Base-by-base conservation (phyloP, 2,888 invertebrate species). In the Philonicus albiceps region DNA sequence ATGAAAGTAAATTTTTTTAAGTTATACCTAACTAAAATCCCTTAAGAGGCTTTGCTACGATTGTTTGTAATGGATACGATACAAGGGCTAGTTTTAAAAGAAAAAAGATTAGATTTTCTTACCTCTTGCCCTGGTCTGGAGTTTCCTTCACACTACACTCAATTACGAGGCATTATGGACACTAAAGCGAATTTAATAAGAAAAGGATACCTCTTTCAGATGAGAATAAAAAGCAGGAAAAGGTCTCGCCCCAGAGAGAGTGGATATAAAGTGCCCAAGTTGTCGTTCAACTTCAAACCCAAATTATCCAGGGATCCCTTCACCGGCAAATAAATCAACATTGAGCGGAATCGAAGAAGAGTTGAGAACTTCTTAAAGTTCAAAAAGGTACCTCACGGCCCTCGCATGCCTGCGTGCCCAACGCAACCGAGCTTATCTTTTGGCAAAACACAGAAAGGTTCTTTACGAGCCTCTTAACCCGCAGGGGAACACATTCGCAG, bases 401-500 rank as follows among this genome's bases (percentile, higher is more conserved):
- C 64, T 64, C 19, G 64, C 22, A 64, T 64, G 19, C 64, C 64
- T 64, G 64, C 64, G 64, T 64, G 64, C 64, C 64, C 19, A 64
- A 64, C 64, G 64, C 64, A 27, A 64, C 64, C 27, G 27, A 64
- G 64, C 64, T 64, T 80, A 80, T 80, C 80, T 43, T 49, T 80
- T 27, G 16, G 49, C 22, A 80, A n/a, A 80, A 80, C 80, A 53
- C 49, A 80, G 49, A 27, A 80, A 80, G 53, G 80, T 80, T 83
- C 64, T 64, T 72, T 64, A 72, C 19, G 37, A 34, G 22, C 83
- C 64, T 64, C 37, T 64, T 83, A 72, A 64, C 83, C 72, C 83
- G 22, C 31, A 64, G 31, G 19, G 49, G 55, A 37, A 83, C 83
- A n/a, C 55, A 72, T 64, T 64, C 64, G 55, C 83, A 37, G n/a